These are phyloP conservation scores for Gymnopithys bicolor DNA, from an alignment of 2,797 vertebrate genomes.

Conservation along the genomic window DNA sequence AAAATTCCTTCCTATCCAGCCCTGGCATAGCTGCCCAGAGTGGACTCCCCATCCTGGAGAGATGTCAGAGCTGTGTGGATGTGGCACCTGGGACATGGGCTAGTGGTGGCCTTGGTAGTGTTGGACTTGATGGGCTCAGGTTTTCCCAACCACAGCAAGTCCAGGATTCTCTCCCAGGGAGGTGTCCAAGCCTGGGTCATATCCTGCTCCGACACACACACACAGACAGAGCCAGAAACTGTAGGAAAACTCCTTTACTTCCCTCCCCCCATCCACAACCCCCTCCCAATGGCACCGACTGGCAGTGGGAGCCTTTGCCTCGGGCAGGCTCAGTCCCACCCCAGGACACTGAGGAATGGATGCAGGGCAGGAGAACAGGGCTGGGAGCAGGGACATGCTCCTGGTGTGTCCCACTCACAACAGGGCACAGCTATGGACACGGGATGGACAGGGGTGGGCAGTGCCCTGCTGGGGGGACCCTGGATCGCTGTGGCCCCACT, in stretches of 20 bases:
- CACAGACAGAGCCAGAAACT: neutral
- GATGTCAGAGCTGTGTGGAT: neutral
- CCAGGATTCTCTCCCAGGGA: neutral
- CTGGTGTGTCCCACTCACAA: fast-evolving
- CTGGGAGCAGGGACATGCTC: neutral
- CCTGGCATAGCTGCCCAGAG: neutral
- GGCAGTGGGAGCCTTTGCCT: fast-evolving
- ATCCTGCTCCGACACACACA: fast-evolving
- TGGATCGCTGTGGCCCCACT: fast-evolving
- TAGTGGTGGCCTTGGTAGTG: neutral
- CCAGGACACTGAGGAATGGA: neutral
- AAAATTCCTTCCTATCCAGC: neutral
- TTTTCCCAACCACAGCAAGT: neutral
- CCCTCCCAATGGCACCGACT: neutral
- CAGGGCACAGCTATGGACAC: neutral
- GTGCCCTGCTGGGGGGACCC: neutral
- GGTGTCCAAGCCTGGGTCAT: neutral
- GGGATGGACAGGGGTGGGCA: neutral
- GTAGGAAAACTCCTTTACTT: slow-evolving; percentile 31
- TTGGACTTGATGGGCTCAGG: neutral
- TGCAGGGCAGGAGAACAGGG: neutral
- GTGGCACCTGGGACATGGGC: neutral
- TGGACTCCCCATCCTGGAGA: fast-evolving
- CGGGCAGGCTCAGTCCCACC: neutral
- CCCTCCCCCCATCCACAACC: neutral